These are phyloP conservation scores for Pimephales promelas DNA, from an alignment of 2,113 vertebrate species.

Conservation along the genomic window DNA sequence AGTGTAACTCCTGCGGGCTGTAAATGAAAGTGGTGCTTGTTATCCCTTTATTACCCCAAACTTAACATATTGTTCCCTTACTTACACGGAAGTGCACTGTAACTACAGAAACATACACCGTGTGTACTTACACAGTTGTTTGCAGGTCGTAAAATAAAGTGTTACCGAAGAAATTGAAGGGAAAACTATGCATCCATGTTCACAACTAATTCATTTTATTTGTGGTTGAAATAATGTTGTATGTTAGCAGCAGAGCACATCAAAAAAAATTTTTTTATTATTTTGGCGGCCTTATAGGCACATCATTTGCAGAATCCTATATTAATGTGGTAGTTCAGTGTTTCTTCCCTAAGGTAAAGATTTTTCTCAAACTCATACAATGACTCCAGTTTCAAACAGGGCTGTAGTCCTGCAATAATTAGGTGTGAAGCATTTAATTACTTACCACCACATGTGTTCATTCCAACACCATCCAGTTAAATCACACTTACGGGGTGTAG, in stretches of 20 bases:
- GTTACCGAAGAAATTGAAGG: not conserved
- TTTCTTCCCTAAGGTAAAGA: not conserved
- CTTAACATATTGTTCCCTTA: too few species aligned
- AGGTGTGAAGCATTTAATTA: constrained; percentile 10
- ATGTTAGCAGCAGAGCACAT: not conserved
- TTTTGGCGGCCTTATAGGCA: not conserved
- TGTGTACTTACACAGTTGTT: too few species aligned
- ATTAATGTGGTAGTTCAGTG: not conserved
- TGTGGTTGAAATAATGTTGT: not conserved
- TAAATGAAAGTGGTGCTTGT: too few species aligned
- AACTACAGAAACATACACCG: too few species aligned
- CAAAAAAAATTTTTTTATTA: not conserved
- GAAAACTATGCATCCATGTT: not conserved
- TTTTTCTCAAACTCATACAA: not conserved
- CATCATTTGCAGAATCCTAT: constrained; percentile 1
- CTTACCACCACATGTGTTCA: not conserved
- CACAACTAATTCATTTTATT: not conserved
- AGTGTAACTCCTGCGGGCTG: too few species aligned
- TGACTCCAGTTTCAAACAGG: constrained; percentile 4
- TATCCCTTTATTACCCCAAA: too few species aligned
- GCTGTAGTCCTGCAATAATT: not conserved
- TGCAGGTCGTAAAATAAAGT: too few species aligned
- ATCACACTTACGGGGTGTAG: not conserved
- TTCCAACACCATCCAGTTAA: constrained; percentile 1
- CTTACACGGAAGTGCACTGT: too few species aligned